Evolutionary conservation across 2,113 vertebrate species (phyloP), one percentile per base, ranked within the genome.

Genomic region (Colius striatus): DNA sequence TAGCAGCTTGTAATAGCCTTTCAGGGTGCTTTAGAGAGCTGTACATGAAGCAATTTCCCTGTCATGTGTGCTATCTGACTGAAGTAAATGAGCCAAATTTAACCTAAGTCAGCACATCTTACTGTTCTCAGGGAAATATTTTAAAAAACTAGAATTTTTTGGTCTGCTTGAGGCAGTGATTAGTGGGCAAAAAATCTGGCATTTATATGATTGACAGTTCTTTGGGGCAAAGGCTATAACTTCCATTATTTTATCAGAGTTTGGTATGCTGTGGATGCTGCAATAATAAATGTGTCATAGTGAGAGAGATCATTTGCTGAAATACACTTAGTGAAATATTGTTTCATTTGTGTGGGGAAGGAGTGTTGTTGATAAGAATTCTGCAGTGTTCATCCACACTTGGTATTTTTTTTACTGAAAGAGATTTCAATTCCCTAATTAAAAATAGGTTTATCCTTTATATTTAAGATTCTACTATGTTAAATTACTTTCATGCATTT

Each of bases 291-390:
- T 45, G 48, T 72, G 63, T 53, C 81, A 58, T 5, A 88, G 67
- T 9, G 30, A 23, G 47, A 9, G 67, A 83, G 36, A 57, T 87
- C 43, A 81, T 82, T 55, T 84, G 26, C 80, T 87, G 77, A 89
- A 75, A 81, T 18, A 89, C 20, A 45, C 62, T 53, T 53, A 32
- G 48, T 38, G 73, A 71, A 75, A 38, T 50, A 51, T 32, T 89
- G 60, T 47, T 58, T 71, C 25, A 19, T 32, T 9, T 61, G 15
- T 0, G 0, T 1, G 4, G 18, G 16, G 36, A 54, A 67, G 19
- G 41, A 51, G 27, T 36, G 41, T 38, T 83, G 22, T 11, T 45
- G 82, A 36, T 6, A 71, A n/a, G 66, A 85, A 62, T 57, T 57
- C 47, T 30, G 53, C 62, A 51, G 8, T 22, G 19, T 50, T 17